phyloP scores from a whole-genome alignment of 1,140 invertebrate species.

The Pogonus chalceus region DNA sequence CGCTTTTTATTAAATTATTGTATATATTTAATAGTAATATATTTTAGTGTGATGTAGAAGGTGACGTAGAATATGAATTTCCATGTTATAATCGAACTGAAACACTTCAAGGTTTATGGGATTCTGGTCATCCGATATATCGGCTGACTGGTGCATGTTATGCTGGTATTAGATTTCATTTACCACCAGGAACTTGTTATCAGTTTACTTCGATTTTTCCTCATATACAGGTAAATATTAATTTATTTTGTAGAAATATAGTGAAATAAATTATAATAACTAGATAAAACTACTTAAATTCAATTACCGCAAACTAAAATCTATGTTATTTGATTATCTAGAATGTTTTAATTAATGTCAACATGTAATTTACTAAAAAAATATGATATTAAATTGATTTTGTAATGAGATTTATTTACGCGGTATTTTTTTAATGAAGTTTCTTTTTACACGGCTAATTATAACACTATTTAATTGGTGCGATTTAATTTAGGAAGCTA shows the following conservation, averaged over 20 bases:
- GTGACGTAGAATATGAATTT: slow-evolving; percentile 70
- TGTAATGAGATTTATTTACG: too few relatives aligned
- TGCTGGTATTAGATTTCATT: slow-evolving; percentile 54
- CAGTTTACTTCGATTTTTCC: slow-evolving; percentile 58
- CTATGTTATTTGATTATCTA: too few relatives aligned
- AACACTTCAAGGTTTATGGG: slow-evolving; percentile 63
- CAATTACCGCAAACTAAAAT: neutral
- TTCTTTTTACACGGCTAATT: too few relatives aligned
- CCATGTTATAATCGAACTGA: slow-evolving; percentile 69
- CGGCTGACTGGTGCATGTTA: slow-evolving; percentile 45
- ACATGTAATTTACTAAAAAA: too few relatives aligned
- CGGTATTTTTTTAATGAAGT: too few relatives aligned
- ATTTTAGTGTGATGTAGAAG: slow-evolving; percentile 58
- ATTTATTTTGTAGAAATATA: slow-evolving; percentile 4
- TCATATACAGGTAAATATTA: slow-evolving; percentile 56
- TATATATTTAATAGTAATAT: slow-evolving; percentile 6
- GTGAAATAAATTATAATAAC: neutral
- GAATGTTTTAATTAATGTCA: too few relatives aligned
- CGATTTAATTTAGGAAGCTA: too few relatives aligned
- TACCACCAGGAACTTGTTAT: slow-evolving; percentile 45
- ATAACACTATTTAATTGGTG: too few relatives aligned
- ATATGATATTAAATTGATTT: too few relatives aligned
- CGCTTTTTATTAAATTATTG: neutral
- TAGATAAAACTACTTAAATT: neutral
- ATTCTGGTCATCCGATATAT: slow-evolving; percentile 49